Percentiles rank a stretch among this genome's conserved stretches.
These are phyloP conservation scores for Nipponia nippon DNA, from an alignment of 2,113 vertebrate species.

Conservation along the genomic window DNA sequence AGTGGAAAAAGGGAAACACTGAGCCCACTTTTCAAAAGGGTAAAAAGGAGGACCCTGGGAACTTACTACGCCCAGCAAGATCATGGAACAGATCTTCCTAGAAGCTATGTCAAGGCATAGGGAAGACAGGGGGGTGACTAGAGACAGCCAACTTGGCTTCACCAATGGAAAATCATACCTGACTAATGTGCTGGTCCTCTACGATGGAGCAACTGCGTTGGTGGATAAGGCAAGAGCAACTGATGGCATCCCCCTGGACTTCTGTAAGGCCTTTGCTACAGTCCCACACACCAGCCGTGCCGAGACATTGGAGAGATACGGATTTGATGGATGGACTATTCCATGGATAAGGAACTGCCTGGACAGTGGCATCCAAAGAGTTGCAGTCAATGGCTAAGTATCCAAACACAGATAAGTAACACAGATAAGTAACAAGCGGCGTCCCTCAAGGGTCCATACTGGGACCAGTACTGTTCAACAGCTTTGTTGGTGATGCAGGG, in stretches of 20 bases:
- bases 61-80: neutral
- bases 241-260: neutral
- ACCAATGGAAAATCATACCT: neutral
- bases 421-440: neutral
- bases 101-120: neutral
- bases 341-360: neutral
- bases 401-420: neutral
- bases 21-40: neutral
- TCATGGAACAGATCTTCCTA: neutral
- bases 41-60: neutral
- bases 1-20: neutral
- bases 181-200: neutral
- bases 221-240: neutral
- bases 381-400: neutral
- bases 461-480: neutral
- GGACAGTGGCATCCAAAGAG: neutral
- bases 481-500: too few relatives aligned
- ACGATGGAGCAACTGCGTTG: fast-evolving
- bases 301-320: fast-evolving
- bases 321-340: neutral
- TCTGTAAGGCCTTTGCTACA: neutral
- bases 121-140: neutral
- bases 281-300: neutral
- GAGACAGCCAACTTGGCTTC: neutral
- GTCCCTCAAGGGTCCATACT: neutral